Evolutionary conservation across 30 jellyfish, hydroid and myxozoan species (phyloP).

Genomic region (Aurelia aurita complex sp. Pacific): DNA sequence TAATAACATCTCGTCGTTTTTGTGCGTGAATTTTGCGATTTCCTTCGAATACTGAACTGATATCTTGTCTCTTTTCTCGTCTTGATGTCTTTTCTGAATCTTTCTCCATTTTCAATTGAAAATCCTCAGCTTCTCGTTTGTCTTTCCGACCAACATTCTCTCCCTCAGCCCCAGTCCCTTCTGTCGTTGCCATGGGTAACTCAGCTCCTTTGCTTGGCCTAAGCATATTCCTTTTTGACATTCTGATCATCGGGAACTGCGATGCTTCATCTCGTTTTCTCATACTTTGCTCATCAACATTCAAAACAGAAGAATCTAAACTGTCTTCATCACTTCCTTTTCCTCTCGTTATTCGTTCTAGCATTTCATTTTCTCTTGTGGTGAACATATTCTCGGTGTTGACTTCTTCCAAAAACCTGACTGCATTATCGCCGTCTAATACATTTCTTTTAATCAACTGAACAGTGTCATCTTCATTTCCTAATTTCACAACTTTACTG

Average conservation of each 20-base stretch:
- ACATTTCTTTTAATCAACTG: constrained; percentile 26
- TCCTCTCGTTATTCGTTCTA: constrained; percentile 60
- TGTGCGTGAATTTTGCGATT: too few species aligned
- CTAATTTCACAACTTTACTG: constrained; percentile 1
- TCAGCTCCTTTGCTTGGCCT: neutral
- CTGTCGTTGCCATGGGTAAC: neutral
- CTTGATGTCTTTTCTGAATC: too few species aligned
- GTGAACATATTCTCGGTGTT: constrained; percentile 40
- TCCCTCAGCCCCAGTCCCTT: too few species aligned
- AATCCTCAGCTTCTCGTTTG: too few species aligned
- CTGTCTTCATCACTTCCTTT: neutral
- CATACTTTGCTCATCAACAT: neutral
- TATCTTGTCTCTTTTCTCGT: too few species aligned
- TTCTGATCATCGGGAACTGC: neutral
- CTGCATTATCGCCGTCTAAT: constrained; percentile 58
- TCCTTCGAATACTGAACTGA: too few species aligned
- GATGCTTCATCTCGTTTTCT: too few species aligned
- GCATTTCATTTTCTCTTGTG: constrained; percentile 33
- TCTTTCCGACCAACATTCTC: too few species aligned
- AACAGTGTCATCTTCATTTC: constrained; percentile 9
- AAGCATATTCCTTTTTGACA: neutral
- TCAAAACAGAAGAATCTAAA: neutral
- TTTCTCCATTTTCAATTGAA: too few species aligned
- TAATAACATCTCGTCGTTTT: constrained; percentile 42
- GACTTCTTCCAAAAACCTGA: constrained; percentile 47